These are phyloP conservation scores for Lomographa bimaculata DNA, from an alignment of 2,888 invertebrate genomes.

Conservation along the genomic window DNA sequence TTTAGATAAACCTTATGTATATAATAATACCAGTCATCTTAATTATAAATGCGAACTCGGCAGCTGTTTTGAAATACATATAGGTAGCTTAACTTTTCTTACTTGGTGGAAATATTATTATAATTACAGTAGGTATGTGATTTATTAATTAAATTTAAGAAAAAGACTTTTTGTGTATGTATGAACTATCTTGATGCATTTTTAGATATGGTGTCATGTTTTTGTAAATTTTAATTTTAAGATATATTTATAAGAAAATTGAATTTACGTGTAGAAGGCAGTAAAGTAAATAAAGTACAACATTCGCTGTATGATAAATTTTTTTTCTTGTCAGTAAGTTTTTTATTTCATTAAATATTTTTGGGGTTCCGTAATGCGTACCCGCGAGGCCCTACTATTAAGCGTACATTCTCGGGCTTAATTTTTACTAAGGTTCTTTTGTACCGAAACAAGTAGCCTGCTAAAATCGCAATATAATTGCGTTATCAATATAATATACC, in stretches of 20 bases:
- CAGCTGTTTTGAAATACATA: not conserved
- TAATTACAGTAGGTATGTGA: not conserved
- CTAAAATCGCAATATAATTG: too few relatives aligned
- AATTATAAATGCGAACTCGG: too few relatives aligned
- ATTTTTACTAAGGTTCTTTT: too few relatives aligned
- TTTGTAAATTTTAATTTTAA: not conserved
- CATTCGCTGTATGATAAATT: not conserved
- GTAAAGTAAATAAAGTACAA: constrained; percentile 23
- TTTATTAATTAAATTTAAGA: constrained; percentile 20
- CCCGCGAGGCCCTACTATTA: too few relatives aligned
- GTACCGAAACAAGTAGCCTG: too few relatives aligned
- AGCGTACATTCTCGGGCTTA: too few relatives aligned
- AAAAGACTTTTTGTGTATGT: constrained; percentile 49
- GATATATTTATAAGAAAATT: constrained; percentile 6
- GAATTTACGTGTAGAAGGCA: constrained; percentile 24
- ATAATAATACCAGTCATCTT: constrained; percentile 9
- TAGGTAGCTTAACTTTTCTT: too few relatives aligned
- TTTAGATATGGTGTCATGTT: constrained; percentile 24
- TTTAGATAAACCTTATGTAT: constrained; percentile 32
- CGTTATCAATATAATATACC: too few relatives aligned
- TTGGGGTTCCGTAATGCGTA: too few relatives aligned
- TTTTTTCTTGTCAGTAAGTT: not conserved
- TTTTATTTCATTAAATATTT: not conserved
- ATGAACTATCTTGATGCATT: constrained; percentile 53
- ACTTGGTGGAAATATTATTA: not conserved